These are phyloP conservation scores for Cecropterus lyciades DNA, from an alignment of 1,140 invertebrate species.

Conservation along the genomic window DNA sequence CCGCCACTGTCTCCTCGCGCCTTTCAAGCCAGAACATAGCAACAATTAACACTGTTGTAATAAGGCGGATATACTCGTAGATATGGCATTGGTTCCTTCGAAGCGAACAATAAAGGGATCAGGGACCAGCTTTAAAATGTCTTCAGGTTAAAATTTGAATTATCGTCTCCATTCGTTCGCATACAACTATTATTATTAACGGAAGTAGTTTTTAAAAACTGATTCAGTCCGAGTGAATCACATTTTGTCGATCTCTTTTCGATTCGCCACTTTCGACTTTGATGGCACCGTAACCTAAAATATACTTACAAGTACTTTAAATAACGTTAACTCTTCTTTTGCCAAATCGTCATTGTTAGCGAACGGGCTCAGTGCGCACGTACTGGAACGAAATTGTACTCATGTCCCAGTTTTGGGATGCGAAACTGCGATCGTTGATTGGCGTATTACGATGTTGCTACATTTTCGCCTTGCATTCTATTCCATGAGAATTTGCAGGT, in stretches of 20 bases:
- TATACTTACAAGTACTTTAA: slow-evolving; percentile 53
- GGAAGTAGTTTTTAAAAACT: not conserved
- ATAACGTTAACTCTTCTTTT: slow-evolving; percentile 55
- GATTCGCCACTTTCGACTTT: slow-evolving; percentile 57
- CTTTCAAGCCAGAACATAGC: no score
- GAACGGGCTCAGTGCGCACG: slow-evolving; percentile 49
- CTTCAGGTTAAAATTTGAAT: no score
- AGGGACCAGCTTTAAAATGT: no score
- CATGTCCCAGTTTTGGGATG: slow-evolving; percentile 71
- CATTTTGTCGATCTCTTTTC: slow-evolving; percentile 14
- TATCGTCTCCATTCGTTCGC: not conserved
- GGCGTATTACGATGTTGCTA: slow-evolving; percentile 70
- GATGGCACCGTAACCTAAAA: slow-evolving; percentile 77
- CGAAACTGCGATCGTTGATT: slow-evolving; percentile 75
- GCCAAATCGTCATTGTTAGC: slow-evolving; percentile 56
- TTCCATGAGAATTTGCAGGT: slow-evolving; percentile 75
- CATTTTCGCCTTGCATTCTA: slow-evolving; percentile 75
- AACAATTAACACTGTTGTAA: no score
- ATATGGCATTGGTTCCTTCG: no score
- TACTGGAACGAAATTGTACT: slow-evolving; percentile 62
- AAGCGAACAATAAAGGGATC: no score
- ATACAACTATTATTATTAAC: not conserved
- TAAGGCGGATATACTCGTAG: no score
- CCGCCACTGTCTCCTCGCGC: no score
- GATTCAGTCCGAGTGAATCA: slow-evolving; percentile 4